Conservation (phyloP, 2,888 invertebrate species). For the Orchestes rusci region DNA sequence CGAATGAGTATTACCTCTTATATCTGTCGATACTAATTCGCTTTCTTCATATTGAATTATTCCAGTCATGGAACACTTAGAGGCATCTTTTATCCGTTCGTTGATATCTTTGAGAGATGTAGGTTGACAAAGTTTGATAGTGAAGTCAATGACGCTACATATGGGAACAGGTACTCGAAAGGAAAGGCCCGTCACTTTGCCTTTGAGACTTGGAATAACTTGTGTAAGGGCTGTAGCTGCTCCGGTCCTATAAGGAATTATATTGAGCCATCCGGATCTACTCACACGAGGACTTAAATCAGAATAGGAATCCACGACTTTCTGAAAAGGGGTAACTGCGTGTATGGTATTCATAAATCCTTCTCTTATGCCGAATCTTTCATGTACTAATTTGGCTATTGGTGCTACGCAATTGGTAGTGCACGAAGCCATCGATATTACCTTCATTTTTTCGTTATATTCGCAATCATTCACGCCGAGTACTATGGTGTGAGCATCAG, state of each 20-base stretch:
- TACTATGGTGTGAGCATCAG: too few relatives aligned
- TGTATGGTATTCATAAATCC: conserved; percentile 47
- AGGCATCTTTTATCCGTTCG: conserved; percentile 49
- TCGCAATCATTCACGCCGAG: too few relatives aligned
- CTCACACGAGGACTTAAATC: too few relatives aligned
- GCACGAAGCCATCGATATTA: neutral
- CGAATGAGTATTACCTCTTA: conserved; percentile 56
- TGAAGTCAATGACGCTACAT: conserved; percentile 75
- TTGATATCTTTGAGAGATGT: conserved; percentile 66
- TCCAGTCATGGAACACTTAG: conserved; percentile 53
- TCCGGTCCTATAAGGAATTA: conserved; percentile 68
- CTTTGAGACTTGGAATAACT: conserved; percentile 70
- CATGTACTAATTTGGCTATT: neutral
- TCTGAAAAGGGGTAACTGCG: conserved; percentile 70
- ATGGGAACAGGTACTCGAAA: conserved; percentile 76
- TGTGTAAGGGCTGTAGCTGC: conserved; percentile 77
- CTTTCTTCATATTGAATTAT: conserved; percentile 65
- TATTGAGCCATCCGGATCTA: conserved; percentile 62
- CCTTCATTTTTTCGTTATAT: too few relatives aligned
- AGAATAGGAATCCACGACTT: conserved; percentile 62
- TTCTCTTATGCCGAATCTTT: neutral
- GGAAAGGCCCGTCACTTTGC: conserved; percentile 64
- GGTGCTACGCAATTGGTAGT: neutral
- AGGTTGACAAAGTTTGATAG: conserved; percentile 64
- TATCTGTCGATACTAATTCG: conserved; percentile 63